Conservation (phyloP, 2,113 vertebrate genomes). For the Casuarius casuarius region DNA sequence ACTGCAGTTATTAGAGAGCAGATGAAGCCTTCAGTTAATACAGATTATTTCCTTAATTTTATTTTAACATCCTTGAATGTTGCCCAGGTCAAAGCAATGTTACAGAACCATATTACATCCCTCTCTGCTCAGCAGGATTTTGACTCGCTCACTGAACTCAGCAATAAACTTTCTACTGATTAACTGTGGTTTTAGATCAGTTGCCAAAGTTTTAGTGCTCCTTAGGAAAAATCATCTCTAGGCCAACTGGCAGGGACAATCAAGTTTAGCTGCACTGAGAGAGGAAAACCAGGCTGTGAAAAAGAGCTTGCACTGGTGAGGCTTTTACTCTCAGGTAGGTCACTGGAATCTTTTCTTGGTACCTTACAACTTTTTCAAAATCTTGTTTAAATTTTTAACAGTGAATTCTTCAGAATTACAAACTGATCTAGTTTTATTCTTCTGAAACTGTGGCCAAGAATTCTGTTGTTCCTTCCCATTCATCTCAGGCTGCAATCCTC, state of each 20-base stretch:
- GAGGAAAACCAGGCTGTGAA: neutral
- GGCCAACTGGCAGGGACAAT: neutral
- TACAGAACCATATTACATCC: neutral
- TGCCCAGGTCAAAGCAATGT: neutral
- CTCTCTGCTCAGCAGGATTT: neutral
- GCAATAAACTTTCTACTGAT: neutral
- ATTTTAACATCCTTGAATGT: neutral
- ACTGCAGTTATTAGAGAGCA: neutral
- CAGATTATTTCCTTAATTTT: slow-evolving; percentile 9
- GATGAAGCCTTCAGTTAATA: neutral
- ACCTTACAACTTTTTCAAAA: neutral
- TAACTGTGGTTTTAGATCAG: neutral
- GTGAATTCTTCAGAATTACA: neutral
- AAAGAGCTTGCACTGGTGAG: neutral
- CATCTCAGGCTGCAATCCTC: neutral
- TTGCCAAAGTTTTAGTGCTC: neutral
- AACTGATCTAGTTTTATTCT: neutral
- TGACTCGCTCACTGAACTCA: neutral
- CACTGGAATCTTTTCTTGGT: neutral
- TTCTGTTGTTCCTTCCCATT: neutral
- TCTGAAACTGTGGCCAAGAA: neutral
- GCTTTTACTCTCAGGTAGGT: neutral
- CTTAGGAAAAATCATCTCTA: neutral
- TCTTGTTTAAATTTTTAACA: neutral
- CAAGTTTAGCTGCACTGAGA: neutral